Evolutionary conservation across 2,888 invertebrate genomes (phyloP).

Genomic region (Epicampocera succincta): DNA sequence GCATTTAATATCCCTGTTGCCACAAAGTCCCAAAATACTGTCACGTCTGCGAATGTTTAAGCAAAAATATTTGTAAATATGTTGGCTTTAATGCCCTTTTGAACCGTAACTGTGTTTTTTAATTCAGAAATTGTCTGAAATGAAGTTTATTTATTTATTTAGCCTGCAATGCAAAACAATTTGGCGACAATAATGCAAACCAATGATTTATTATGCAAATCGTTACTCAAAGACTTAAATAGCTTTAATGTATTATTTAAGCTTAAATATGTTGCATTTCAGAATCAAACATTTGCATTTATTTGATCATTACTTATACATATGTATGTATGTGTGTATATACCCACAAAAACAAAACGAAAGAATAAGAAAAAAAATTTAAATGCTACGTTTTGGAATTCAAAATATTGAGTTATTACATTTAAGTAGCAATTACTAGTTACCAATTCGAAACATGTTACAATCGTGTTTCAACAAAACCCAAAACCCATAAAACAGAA

Average conservation of each 20-base stretch:
- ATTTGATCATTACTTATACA: not conserved
- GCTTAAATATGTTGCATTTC: conserved; percentile 7
- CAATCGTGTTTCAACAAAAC: conserved; percentile 54
- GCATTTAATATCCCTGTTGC: not conserved
- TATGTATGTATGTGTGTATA: not conserved
- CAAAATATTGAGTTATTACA: conserved; percentile 67
- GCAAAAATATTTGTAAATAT: conserved; percentile 1
- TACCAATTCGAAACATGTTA: conserved; percentile 64
- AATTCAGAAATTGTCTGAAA: conserved; percentile 18
- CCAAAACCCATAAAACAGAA: conserved; percentile 51
- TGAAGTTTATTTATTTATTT: conserved; percentile 27
- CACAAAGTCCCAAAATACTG: not conserved
- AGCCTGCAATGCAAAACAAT: conserved; percentile 52
- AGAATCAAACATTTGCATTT: conserved; percentile 19
- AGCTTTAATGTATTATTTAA: conserved; percentile 35
- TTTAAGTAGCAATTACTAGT: conserved; percentile 65
- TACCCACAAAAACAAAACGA: too few species aligned
- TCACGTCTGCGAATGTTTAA: conserved; percentile 17
- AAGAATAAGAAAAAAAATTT: conserved; percentile 9
- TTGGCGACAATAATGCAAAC: conserved; percentile 66
- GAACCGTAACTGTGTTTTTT: conserved; percentile 61
- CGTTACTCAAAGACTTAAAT: conserved; percentile 56
- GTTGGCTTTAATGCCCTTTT: conserved; percentile 45
- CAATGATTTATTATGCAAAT: conserved; percentile 69
- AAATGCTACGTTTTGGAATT: conserved; percentile 63